phyloP scores from a whole-genome alignment of 1,140 invertebrate species.

The Ceratoteleas bidentatus region DNA sequence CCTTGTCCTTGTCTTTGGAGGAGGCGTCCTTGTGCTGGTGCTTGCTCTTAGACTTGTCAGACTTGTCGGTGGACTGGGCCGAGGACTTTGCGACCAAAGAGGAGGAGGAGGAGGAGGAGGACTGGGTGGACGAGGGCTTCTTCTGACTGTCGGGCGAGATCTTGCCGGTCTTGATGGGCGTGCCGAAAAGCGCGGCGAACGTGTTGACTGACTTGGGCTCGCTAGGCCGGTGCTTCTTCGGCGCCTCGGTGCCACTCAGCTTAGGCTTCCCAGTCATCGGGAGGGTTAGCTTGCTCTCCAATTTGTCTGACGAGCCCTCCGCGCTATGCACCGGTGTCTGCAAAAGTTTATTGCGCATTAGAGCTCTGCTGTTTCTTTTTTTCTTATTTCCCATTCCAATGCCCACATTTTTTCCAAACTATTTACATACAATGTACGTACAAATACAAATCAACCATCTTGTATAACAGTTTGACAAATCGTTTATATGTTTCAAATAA shows the following conservation, averaged over 20 bases:
- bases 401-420: no score
- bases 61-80: no score
- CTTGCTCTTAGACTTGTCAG: slow-evolving; percentile 69
- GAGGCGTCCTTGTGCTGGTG: slow-evolving; percentile 81
- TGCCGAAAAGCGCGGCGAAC: slow-evolving; percentile 90
- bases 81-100: no score
- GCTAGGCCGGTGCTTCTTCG: slow-evolving; percentile 84
- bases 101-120: no score
- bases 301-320: slow-evolving; percentile 74
- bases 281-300: slow-evolving; percentile 71
- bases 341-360: background rate
- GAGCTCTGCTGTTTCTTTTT: no score
- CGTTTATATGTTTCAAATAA: no score
- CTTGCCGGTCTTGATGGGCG: slow-evolving; percentile 87
- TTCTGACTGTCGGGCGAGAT: slow-evolving; percentile 83
- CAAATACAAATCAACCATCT: no score
- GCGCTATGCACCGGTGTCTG: slow-evolving; percentile 69
- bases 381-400: no score
- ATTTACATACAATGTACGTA: no score
- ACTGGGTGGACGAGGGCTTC: slow-evolving; percentile 72
- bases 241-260: slow-evolving; percentile 82
- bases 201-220: slow-evolving; percentile 84
- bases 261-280: slow-evolving; percentile 86
- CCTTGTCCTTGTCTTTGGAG: slow-evolving; percentile 82
- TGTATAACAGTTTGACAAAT: no score